These are phyloP conservation scores for Stylophora pistillata DNA, from an alignment of 64 coral and sea anemone genomes.

Conservation along the genomic window DNA sequence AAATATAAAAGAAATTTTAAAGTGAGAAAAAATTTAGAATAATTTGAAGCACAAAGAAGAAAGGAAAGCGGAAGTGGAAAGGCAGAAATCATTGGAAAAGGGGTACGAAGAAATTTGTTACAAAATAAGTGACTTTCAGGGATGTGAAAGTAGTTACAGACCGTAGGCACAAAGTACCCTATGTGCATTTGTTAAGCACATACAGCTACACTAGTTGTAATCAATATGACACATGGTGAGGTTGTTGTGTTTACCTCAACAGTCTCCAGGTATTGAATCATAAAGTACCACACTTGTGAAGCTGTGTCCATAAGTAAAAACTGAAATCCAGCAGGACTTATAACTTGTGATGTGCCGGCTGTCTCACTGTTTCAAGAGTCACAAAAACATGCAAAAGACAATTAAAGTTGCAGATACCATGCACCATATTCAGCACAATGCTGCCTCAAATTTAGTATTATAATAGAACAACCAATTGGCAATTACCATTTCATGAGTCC, in stretches of 20 bases:
- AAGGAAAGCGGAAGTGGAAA: not conserved
- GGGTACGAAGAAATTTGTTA: not conserved
- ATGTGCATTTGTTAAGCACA: not conserved
- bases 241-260: slow-evolving; percentile 68
- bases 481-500: slow-evolving; percentile 95
- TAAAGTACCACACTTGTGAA: slow-evolving; percentile 99
- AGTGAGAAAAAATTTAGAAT: not conserved
- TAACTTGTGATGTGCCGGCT: slow-evolving; percentile 73
- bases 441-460: not conserved
- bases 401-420: not conserved
- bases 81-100: not conserved
- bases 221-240: too few relatives aligned
- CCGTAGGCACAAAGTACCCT: too few relatives aligned
- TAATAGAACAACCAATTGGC: not conserved
- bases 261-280: slow-evolving; percentile 96
- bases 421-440: too few relatives aligned
- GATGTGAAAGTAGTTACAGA: not conserved
- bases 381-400: not conserved
- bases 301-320: slow-evolving; percentile 94
- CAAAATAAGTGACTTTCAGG: not conserved
- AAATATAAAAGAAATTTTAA: not conserved
- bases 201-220: not conserved
- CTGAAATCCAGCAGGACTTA: slow-evolving; percentile 97
- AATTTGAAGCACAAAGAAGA: not conserved
- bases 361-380: slow-evolving; percentile 68